Percentiles rank a stretch among this genome's conserved stretches.
phyloP scores from a whole-genome alignment of 2,797 vertebrate species.

The Lepus townsendii region DNA sequence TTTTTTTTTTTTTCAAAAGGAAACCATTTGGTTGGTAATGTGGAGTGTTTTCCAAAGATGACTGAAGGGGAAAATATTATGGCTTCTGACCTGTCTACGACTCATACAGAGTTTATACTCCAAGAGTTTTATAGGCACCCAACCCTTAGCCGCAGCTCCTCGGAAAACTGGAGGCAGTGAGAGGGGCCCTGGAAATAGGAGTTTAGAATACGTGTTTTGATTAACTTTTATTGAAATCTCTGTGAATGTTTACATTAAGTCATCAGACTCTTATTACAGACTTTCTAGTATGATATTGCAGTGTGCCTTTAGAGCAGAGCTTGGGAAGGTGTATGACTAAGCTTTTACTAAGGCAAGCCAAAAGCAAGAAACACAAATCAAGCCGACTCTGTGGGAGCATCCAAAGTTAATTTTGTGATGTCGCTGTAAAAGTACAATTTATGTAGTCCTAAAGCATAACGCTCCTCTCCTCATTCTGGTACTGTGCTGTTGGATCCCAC shows the following conservation, averaged over 20 bases:
- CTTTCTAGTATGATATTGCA: background rate
- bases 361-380: constrained; percentile 47
- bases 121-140: background rate
- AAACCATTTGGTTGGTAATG: constrained; percentile 31
- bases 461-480: background rate
- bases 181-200: constrained; percentile 41
- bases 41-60: constrained; percentile 28
- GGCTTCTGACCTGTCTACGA: constrained; percentile 50
- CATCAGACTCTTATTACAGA: background rate
- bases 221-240: constrained; percentile 63
- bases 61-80: constrained; percentile 7
- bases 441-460: background rate
- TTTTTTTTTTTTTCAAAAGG: background rate
- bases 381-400: background rate
- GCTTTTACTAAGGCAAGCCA: background rate
- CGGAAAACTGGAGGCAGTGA: background rate
- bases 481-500: background rate
- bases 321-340: constrained; percentile 9
- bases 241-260: constrained; percentile 61
- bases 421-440: background rate
- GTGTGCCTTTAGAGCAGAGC: background rate
- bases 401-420: background rate
- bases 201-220: constrained; percentile 39
- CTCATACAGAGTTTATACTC: constrained; percentile 5
- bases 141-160: background rate